Conservation (phyloP, 2,113 vertebrate genomes). For the Colinus virginianus region DNA sequence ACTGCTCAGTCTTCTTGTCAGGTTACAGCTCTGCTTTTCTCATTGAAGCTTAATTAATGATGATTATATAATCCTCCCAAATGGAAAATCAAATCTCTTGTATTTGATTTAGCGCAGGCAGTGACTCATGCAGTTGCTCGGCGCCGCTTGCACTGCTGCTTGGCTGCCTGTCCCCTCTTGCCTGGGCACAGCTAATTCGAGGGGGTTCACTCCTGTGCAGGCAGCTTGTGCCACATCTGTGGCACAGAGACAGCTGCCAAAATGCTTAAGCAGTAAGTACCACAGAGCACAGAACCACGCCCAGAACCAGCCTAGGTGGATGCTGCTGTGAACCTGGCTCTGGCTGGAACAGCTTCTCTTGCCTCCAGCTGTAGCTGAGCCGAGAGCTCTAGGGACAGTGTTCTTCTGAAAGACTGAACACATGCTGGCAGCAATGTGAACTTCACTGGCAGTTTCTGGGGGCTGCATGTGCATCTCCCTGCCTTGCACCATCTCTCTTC, state of each 20-base stretch:
- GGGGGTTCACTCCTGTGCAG: not conserved
- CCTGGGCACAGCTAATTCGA: not conserved
- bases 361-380: not conserved
- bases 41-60: slow-evolving; percentile 67
- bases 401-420: not conserved
- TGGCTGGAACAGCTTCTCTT: not conserved
- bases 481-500: not conserved
- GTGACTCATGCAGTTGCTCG: slow-evolving; percentile 42
- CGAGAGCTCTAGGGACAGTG: not conserved
- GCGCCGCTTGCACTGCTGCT: not conserved
- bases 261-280: not conserved
- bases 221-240: not conserved
- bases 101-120: slow-evolving; percentile 62
- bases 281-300: not conserved
- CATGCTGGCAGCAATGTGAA: not conserved
- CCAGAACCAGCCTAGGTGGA: not conserved
- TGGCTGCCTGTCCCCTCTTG: not conserved
- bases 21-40: slow-evolving; percentile 40
- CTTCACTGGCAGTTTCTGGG: not conserved
- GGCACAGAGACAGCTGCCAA: not conserved
- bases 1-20: not conserved
- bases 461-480: not conserved
- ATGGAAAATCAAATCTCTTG: slow-evolving; percentile 56
- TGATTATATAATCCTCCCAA: slow-evolving; percentile 66
- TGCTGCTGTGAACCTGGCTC: not conserved